Percentiles rank a stretch among this genome's conserved stretches.
Conservation (phyloP, 2,797 vertebrate species). For the Phaenicophaeus curvirostris region DNA sequence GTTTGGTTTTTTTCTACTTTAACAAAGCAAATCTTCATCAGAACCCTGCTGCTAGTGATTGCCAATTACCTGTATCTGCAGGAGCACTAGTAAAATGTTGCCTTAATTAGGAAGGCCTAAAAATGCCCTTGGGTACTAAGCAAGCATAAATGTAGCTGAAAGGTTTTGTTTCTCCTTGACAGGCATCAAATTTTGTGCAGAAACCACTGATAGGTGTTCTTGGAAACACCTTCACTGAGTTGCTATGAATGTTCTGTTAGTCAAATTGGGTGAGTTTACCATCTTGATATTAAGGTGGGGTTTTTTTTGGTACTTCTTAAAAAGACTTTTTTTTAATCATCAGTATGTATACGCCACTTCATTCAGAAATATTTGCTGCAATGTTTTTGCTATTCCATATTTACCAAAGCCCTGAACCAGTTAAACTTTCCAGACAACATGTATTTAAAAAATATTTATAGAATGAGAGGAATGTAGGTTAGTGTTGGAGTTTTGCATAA, state of each 20-base stretch:
- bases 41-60: slow-evolving; percentile 66
- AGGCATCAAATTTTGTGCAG: not conserved
- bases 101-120: slow-evolving; percentile 61
- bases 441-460: no score
- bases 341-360: not conserved
- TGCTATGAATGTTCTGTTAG: not conserved
- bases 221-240: not conserved
- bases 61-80: slow-evolving; percentile 70
- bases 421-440: no score
- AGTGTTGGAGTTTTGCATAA: no score
- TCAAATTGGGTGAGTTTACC: not conserved
- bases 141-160: slow-evolving; percentile 43
- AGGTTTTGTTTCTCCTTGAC: slow-evolving; percentile 16
- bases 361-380: not conserved
- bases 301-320: not conserved
- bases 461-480: no score
- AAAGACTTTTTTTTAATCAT: not conserved
- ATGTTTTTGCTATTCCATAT: not conserved
- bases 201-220: not conserved
- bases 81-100: slow-evolving; percentile 47
- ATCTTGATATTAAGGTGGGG: not conserved
- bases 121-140: slow-evolving; percentile 54
- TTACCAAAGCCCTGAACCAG: no score
- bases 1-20: not conserved
- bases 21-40: slow-evolving; percentile 62